These are phyloP conservation scores for Thripadectes ignobilis DNA, from an alignment of 2,797 vertebrate genomes.

Conservation along the genomic window DNA sequence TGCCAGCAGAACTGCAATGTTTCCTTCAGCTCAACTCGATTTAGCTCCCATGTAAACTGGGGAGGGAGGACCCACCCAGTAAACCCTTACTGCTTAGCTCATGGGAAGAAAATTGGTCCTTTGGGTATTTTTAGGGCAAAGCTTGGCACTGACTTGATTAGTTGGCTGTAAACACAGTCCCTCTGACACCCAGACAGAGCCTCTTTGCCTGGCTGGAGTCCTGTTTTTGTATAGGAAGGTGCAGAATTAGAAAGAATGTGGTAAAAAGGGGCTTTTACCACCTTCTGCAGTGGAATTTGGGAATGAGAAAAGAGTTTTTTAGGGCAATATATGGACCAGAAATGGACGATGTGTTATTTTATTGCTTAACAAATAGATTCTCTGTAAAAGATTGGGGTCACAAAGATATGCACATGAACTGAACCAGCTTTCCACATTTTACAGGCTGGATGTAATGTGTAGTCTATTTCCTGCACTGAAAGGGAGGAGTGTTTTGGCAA, in stretches of 20 bases:
- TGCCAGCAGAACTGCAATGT: not conserved
- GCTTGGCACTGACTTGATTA: not conserved
- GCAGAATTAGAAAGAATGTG: not conserved
- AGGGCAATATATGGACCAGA: not conserved
- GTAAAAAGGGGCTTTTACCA: not conserved
- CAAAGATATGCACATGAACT: not conserved
- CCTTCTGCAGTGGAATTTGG: not conserved
- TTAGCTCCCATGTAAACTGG: not conserved
- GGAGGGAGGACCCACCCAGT: not conserved
- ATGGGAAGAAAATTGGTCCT: not conserved
- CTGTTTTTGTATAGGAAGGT: not conserved
- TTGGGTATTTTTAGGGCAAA: not conserved
- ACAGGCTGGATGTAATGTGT: not conserved
- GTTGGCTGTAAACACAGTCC: not conserved
- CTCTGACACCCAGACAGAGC: not conserved
- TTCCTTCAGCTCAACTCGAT: constrained; percentile 5
- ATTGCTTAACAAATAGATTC: not conserved
- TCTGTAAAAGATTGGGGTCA: not conserved
- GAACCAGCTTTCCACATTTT: not conserved
- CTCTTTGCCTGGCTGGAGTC: not conserved
- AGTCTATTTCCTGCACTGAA: not conserved
- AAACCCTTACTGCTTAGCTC: not conserved
- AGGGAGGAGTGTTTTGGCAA: not conserved
- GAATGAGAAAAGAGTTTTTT: not conserved
- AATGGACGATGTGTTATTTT: not conserved